Conservation (phyloP, 2,797 vertebrate genomes). For the Coregonus ussuriensis region DNA sequence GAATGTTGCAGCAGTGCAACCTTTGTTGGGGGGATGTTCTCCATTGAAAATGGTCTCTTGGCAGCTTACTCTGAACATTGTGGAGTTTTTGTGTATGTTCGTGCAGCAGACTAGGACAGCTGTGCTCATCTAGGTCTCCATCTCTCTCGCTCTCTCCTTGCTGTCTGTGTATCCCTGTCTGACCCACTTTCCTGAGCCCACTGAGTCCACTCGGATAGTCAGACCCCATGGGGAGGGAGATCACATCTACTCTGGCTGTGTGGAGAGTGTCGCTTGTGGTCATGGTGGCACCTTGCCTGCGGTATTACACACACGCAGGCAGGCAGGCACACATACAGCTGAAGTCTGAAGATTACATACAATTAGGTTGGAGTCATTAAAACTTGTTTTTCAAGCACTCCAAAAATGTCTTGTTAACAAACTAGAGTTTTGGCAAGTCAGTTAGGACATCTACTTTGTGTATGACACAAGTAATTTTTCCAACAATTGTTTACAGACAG, state of each 20-base stretch:
- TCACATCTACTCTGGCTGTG: not conserved
- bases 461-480: no score
- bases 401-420: no score
- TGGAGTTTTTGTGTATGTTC: conserved; percentile 10
- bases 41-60: not conserved
- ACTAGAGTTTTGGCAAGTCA: no score
- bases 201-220: conserved; percentile 18
- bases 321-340: not conserved
- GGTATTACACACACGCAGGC: no score
- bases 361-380: no score
- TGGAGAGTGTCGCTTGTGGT: not conserved
- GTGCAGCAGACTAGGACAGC: conserved; percentile 36
- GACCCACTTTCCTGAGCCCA: conserved; percentile 56
- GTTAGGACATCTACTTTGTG: no score
- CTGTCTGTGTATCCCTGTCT: conserved; percentile 30
- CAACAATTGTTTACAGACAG: no score
- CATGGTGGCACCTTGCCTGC: no score
- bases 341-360: no score
- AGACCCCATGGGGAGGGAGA: conserved; percentile 26
- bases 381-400: no score
- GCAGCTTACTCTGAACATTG: not conserved
- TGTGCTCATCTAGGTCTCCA: conserved; percentile 34
- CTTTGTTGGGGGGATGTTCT: not conserved
- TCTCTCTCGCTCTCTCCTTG: conserved; percentile 17
- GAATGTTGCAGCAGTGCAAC: not conserved